Evolutionary conservation across 2,797 vertebrate genomes (phyloP), one percentile per base, ranked within the genome.

Genomic region (Coccyzus lansbergi): DNA sequence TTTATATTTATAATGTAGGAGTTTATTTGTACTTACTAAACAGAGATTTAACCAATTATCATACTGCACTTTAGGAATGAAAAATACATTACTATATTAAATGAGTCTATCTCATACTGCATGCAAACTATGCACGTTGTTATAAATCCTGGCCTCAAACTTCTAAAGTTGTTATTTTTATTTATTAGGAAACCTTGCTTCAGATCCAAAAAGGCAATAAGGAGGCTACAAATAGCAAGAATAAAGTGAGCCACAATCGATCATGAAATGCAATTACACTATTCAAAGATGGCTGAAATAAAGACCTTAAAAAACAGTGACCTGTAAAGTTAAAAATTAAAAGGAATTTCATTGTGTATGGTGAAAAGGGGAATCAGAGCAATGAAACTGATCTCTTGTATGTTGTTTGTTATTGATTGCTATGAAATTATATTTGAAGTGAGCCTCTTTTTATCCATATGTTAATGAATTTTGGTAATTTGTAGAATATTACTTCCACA

Each of bases 161-260:
- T 90, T 95, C 67, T 63, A 6, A 88, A 95, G 70, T 62, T 91
- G 70, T 62, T 91, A 64, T 65, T 87, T 92, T 94, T 95, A 77
- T 93, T 96, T 95, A 67, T 93, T 92, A 88, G 90, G 82, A 96
- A 96, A 72, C 55, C 70, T 95, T 94, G 88, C 63, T 90, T 94
- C 70, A 86, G 69, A 91, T 95, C 67, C 80, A 96, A 93, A 97
- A 96, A 92, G 62, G 88, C 94, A 96, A 93, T 95, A 95, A 92
- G 63, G 74, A 93, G 52, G 69, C 77, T 79, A 40, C 63, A 74
- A 58, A 53, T n/a, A 92, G 62, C 31, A 65, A 70, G 76, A 59
- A 83, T 75, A 85, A 90, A 97, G 95, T 48, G 70, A 82, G 80
- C 78, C 86, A 69, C 90, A 93, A 83, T 94, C 78, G 40, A 95